phyloP scores from a whole-genome alignment of 2,797 vertebrate genomes.

The Rhinichthys osculus region DNA sequence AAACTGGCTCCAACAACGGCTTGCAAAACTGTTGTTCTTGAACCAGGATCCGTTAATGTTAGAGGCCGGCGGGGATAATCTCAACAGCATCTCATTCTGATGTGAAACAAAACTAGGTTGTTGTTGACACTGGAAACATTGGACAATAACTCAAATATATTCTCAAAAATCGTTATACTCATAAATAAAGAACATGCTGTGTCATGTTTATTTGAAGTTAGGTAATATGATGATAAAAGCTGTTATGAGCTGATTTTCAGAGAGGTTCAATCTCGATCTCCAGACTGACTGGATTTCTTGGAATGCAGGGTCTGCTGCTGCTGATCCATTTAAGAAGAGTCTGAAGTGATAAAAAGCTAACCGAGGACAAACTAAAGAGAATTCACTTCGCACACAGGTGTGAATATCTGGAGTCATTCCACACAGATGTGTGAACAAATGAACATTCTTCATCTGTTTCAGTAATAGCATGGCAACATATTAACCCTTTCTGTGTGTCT shows the following conservation, averaged over 20 bases:
- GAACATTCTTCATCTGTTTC: not conserved
- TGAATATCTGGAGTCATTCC: slow-evolving; percentile 43
- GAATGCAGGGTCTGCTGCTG: slow-evolving; percentile 32
- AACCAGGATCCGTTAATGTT: not conserved
- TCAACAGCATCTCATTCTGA: not conserved
- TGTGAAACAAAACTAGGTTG: not conserved
- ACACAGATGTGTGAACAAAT: not conserved
- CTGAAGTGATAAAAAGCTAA: not conserved
- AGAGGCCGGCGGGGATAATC: not conserved
- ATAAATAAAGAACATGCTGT: not conserved
- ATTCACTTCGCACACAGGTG: slow-evolving; percentile 22
- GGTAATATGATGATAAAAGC: not conserved
- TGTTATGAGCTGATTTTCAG: not conserved
- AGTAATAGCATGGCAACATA: not conserved
- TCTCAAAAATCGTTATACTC: not conserved
- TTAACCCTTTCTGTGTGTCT: not conserved
- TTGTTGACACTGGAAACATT: not conserved
- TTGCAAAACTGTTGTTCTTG: not conserved
- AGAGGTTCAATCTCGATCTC: not conserved
- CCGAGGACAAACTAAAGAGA: not conserved
- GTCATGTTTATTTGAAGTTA: not conserved
- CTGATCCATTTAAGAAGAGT: slow-evolving; percentile 34
- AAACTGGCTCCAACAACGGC: not conserved
- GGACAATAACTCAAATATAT: not conserved
- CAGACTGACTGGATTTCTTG: slow-evolving; percentile 15